Evolutionary conservation across 2,888 invertebrate genomes (phyloP).

Genomic region (Nesidiocoris tenuis): DNA sequence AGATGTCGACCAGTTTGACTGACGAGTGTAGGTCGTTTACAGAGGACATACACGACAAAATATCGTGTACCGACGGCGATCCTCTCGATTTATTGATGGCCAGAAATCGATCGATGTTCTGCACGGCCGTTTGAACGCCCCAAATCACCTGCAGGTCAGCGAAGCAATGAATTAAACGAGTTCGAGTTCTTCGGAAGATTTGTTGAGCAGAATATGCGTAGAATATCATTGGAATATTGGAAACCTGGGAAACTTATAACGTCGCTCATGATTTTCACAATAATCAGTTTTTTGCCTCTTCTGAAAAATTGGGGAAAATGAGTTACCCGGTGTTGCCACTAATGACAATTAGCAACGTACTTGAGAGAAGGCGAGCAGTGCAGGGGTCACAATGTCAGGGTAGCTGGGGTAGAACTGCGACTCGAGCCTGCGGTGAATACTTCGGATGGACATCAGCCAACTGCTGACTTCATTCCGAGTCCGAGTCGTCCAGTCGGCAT

Average conservation of each 20-base stretch:
- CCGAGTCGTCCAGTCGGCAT: slow-evolving; percentile 47
- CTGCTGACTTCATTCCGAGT: slow-evolving; percentile 57
- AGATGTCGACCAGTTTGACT: slow-evolving; percentile 57
- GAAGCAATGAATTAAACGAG: background rate
- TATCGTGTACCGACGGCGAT: slow-evolving; percentile 51
- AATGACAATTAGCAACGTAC: slow-evolving; percentile 54
- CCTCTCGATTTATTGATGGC: background rate
- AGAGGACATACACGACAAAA: slow-evolving; percentile 60
- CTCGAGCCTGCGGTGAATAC: slow-evolving; percentile 61
- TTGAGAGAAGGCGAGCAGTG: slow-evolving; percentile 68
- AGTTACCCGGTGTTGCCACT: too few species aligned
- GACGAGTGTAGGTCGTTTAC: slow-evolving; percentile 54
- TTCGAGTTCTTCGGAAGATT: too few species aligned
- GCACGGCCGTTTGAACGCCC: slow-evolving; percentile 25
- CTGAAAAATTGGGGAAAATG: background rate
- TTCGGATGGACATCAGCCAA: slow-evolving; percentile 60
- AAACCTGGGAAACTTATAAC: too few species aligned
- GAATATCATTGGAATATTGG: too few species aligned
- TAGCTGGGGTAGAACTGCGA: slow-evolving; percentile 65
- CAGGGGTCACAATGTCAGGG: slow-evolving; percentile 74
- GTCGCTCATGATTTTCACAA: too few species aligned
- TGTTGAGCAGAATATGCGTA: too few species aligned
- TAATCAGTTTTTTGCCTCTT: too few species aligned
- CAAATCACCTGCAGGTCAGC: slow-evolving; percentile 30
- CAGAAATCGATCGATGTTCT: slow-evolving; percentile 10